These are phyloP conservation scores for Hucho hucho DNA, from an alignment of 2,113 vertebrate species.

Conservation along the genomic window DNA sequence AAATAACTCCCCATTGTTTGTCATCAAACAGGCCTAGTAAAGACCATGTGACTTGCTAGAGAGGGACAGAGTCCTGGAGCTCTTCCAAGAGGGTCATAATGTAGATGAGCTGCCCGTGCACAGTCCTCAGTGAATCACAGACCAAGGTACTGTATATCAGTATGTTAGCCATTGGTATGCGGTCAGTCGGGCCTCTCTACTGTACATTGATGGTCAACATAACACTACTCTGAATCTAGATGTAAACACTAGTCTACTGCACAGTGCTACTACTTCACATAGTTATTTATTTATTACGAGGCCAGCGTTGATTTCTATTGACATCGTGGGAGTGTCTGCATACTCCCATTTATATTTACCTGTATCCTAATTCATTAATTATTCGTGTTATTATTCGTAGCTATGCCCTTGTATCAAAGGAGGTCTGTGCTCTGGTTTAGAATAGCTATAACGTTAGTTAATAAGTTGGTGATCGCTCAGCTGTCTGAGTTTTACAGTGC, in stretches of 20 bases:
- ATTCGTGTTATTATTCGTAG: background rate
- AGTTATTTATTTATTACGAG: background rate
- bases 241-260: no score
- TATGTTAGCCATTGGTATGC: no score
- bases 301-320: background rate
- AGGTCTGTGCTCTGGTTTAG: background rate
- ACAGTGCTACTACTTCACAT: background rate
- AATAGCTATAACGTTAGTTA: background rate
- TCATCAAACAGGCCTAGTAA: background rate
- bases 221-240: no score
- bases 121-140: background rate
- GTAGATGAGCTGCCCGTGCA: background rate
- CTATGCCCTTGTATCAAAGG: background rate
- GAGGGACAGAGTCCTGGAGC: background rate
- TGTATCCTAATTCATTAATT: background rate
- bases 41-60: background rate
- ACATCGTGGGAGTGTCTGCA: no score
- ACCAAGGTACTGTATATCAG: background rate
- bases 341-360: background rate
- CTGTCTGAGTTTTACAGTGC: background rate
- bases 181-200: no score
- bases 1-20: background rate
- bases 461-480: background rate
- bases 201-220: no score
- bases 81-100: background rate